These are phyloP conservation scores for Trematocara nigrifrons DNA, from an alignment of 2,113 vertebrate species.

Conservation along the genomic window DNA sequence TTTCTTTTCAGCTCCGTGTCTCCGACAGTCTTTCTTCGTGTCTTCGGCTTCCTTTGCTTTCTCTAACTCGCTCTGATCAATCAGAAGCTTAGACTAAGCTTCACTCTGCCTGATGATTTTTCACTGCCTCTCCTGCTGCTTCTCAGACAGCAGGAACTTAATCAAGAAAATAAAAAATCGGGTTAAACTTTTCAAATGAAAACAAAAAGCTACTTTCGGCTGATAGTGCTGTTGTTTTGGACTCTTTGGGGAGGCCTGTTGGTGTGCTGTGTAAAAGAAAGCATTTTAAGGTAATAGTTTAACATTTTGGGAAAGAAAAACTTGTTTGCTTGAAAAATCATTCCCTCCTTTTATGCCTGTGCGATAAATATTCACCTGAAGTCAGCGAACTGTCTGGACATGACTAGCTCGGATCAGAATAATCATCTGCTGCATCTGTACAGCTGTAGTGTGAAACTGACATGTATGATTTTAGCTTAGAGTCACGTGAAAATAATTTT, in stretches of 20 bases:
- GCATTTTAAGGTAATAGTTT: not conserved
- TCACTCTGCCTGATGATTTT: not conserved
- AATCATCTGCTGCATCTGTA: not conserved
- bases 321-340: not conserved
- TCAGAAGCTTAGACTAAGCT: not conserved
- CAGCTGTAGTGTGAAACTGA: not conserved
- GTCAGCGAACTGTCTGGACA: not conserved
- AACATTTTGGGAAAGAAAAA: not conserved
- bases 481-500: not conserved
- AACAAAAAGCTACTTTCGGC: not conserved
- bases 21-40: not conserved
- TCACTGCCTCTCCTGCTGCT: not conserved
- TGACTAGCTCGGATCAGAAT: not conserved
- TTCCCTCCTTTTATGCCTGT: not conserved
- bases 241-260: not conserved
- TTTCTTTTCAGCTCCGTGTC: not conserved
- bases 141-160: not conserved
- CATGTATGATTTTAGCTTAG: not conserved
- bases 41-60: not conserved
- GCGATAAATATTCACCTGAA: not conserved
- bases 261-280: not conserved
- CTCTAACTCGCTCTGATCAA: not conserved
- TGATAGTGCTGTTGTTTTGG: not conserved
- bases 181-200: not conserved
- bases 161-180: not conserved